Conservation (phyloP, 2,113 vertebrate genomes). For the Thalassarche chlororhynchos region DNA sequence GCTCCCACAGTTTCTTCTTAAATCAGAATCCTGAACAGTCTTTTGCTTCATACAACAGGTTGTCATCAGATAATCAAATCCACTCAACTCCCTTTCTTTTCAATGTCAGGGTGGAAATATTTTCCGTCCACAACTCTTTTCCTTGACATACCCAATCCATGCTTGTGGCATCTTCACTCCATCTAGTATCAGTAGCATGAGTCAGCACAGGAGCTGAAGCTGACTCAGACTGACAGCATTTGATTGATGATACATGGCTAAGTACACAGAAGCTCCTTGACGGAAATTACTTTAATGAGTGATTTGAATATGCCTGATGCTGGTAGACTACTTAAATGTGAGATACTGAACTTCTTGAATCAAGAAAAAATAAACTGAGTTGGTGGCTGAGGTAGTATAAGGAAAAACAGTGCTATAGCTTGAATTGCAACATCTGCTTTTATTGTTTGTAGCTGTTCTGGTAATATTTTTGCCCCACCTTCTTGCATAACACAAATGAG, state of each 20-base stretch:
- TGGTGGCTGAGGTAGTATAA: not conserved
- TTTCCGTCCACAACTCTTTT: not conserved
- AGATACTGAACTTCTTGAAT: not conserved
- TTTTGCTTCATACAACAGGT: not conserved
- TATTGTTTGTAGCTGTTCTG: not conserved
- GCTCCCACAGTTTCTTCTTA: not conserved
- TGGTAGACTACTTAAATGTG: not conserved
- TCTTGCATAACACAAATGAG: not conserved
- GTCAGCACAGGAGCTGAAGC: not conserved
- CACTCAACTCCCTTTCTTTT: not conserved
- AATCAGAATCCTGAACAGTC: not conserved
- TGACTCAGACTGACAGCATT: not conserved
- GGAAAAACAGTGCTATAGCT: not conserved
- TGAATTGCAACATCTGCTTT: not conserved
- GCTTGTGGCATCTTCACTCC: not conserved
- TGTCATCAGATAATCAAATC: not conserved
- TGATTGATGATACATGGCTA: not conserved
- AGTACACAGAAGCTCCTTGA: not conserved
- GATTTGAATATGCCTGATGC: not conserved
- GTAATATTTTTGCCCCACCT: not conserved
- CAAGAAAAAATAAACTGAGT: not conserved
- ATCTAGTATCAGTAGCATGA: not conserved
- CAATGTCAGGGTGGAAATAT: not conserved
- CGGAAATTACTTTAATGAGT: not conserved
- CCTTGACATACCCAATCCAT: not conserved